A percentile compares a stretch with the other conserved stretches of the same genome.
Evolutionary conservation across 1,140 invertebrate species (phyloP).

Genomic region (Neocloeon triangulifer): DNA sequence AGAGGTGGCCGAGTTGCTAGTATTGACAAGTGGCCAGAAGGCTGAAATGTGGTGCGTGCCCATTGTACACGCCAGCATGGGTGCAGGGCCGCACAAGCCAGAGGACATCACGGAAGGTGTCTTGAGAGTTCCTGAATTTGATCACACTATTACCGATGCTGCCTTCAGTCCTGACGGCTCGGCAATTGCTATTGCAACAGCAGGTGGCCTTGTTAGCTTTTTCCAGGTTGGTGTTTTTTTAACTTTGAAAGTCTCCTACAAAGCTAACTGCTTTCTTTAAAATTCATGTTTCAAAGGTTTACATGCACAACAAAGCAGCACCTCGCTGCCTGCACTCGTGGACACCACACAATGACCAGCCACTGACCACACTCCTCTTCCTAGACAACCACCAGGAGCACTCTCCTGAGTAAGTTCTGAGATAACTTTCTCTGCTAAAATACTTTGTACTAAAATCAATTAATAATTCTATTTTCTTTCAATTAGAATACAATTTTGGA

Average conservation of each 20-base stretch:
- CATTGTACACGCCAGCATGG: slow-evolving; percentile 23
- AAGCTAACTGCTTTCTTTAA: slow-evolving; percentile 2
- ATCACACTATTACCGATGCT: slow-evolving; percentile 69
- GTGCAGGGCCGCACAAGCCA: slow-evolving; percentile 20
- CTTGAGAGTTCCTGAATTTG: too few species aligned
- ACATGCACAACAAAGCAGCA: slow-evolving; percentile 32
- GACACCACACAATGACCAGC: slow-evolving; percentile 68
- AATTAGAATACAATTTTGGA: slow-evolving; percentile 68
- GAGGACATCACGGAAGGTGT: slow-evolving; percentile 26
- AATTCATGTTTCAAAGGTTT: slow-evolving; percentile 22
- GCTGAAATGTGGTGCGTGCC: slow-evolving; percentile 38
- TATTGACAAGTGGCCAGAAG: slow-evolving; percentile 45
- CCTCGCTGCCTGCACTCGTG: slow-evolving; percentile 70
- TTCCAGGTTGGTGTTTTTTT: slow-evolving; percentile 45
- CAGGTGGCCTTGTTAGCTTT: slow-evolving; percentile 76
- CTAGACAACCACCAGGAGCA: slow-evolving; percentile 73
- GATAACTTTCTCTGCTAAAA: slow-evolving; percentile 2
- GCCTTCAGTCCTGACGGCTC: slow-evolving; percentile 84
- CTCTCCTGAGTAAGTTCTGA: slow-evolving; percentile 50
- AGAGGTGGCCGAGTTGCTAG: slow-evolving; percentile 53
- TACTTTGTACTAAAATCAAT: slow-evolving; percentile 5
- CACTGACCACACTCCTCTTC: slow-evolving; percentile 70
- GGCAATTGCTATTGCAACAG: slow-evolving; percentile 66
- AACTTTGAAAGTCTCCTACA: neutral
- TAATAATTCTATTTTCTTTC: slow-evolving; percentile 2